A percentile compares a stretch with the other conserved stretches of the same genome.
Conservation (phyloP, 2,113 vertebrate species). For the Ctenomys sociabilis region DNA sequence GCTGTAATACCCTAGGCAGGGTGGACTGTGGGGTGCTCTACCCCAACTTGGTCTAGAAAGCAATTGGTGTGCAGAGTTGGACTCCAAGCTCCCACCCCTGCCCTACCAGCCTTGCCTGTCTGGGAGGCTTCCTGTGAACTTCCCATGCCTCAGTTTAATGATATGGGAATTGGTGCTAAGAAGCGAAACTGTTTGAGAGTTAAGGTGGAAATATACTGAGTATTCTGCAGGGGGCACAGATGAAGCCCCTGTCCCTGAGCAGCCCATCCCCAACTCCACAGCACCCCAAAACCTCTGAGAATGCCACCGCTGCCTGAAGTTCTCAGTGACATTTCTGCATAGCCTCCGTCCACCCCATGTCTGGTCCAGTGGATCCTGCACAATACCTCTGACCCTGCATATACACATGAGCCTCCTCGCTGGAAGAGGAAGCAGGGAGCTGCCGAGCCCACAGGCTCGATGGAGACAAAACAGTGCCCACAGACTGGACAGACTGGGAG, state of each 20-base stretch:
- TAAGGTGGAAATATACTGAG: background rate
- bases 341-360: too few species aligned
- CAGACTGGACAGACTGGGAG: too few species aligned
- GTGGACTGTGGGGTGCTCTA: background rate
- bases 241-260: background rate
- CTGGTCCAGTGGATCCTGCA: accelerated
- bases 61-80: background rate
- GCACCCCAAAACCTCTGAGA: accelerated
- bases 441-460: background rate
- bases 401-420: background rate
- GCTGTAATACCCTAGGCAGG: background rate
- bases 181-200: too few species aligned
- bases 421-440: background rate
- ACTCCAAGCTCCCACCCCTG: background rate
- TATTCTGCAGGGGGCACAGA: background rate
- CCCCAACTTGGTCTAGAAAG: background rate
- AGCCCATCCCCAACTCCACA: background rate
- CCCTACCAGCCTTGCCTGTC: background rate
- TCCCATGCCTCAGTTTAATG: background rate
- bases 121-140: accelerated
- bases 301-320: accelerated
- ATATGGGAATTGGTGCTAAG: background rate
- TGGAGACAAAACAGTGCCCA: accelerated
- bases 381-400: accelerated
- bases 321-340: too few species aligned